Base-by-base conservation (phyloP, 2,113 vertebrate genomes). In the Cervus canadensis region DNA sequence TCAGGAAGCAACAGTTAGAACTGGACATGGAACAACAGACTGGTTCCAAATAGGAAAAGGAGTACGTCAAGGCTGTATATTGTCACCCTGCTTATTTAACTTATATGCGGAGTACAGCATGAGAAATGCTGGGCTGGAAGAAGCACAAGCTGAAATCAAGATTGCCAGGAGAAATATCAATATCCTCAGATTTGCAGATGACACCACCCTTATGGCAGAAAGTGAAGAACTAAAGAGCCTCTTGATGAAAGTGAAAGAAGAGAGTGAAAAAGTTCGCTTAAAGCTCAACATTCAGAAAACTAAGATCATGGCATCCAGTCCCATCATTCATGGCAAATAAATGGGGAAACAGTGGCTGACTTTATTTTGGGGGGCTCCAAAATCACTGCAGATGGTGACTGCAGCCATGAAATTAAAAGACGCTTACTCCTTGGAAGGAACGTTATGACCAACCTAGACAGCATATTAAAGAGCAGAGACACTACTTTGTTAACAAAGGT, bases 261-360 rank as follows among this genome's bases (percentile, higher is more conserved):
- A 64, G 33, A n/a, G 7, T 64, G 33, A 4, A n/a, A 17, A 67
- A 67, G 62, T n/a, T 67, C 7, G 62, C 62, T 67, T 67, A n/a
- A 4, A n/a, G 16, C 33, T 67, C 33, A 67, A 10, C 16, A 67
- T 67, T 67, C 62, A n/a, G 33, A n/a, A n/a, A 67, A 67, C 33
- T 0, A 67, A 0, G 1, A 10, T 67, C 62, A 67, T 67, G 62
- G 33, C 62, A 19, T 67, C 62, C 2, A 0, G 0, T 67, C 4
- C 33, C 2, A 19, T n/a, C 62, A n/a, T 67, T 67, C 33, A 67
- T 67, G 33, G 62, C 3, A 67, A 10, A n/a, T n/a, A 67, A 16
- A 67, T 67, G 16, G 16, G 62, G 8, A 67, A n/a, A 67, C 62
- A 67, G 33, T 67, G 33, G 16, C 62, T 67, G 33, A 67, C 8